phyloP scores from a whole-genome alignment of 1,140 invertebrate species.

The Lucilia sericata region DNA sequence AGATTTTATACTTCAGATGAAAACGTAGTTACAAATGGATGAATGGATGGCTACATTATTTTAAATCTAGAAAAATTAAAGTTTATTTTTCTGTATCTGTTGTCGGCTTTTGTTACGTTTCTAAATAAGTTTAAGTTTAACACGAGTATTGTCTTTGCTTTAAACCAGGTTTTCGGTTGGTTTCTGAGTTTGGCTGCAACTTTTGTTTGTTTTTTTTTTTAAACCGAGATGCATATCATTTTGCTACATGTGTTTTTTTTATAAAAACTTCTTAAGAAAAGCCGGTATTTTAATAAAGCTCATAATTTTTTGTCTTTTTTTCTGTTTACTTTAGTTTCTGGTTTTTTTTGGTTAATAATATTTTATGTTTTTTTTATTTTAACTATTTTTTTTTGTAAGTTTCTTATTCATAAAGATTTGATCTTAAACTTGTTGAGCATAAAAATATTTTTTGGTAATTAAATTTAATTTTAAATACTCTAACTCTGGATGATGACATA shows the following conservation, averaged over 20 bases:
- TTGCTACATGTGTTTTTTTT: background rate
- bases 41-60: no score
- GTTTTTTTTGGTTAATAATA: background rate
- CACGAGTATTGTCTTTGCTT: background rate
- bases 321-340: background rate
- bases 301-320: background rate
- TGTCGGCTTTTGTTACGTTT: background rate
- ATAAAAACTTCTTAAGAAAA: background rate
- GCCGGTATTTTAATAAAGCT: conserved; percentile 1
- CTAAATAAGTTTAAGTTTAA: background rate
- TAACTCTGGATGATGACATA: background rate
- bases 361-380: background rate
- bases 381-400: background rate
- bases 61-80: no score
- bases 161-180: background rate
- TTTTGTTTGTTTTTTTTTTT: background rate
- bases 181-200: background rate
- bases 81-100: background rate
- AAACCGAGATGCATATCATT: background rate
- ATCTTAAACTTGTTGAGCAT: background rate
- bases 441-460: conserved; percentile 34
- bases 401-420: background rate
- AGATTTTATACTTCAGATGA: background rate
- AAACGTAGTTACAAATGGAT: no score
- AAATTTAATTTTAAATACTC: conserved; percentile 11